A percentile compares a stretch with the other conserved stretches of the same genome.
phyloP scores from a whole-genome alignment of 1,140 invertebrate genomes.

The Heliothis virescens region DNA sequence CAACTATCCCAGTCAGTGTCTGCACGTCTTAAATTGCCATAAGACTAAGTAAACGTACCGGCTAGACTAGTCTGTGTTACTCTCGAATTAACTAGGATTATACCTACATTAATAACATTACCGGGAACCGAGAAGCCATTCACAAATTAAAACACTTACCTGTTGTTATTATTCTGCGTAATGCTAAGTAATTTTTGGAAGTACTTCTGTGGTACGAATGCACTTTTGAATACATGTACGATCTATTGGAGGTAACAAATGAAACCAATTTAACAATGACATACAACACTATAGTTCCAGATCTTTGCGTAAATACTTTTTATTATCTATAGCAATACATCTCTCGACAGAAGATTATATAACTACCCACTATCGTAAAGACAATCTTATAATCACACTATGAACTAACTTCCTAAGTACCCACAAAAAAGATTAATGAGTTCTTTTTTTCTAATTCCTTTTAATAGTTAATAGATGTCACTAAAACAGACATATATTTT shows the following conservation, averaged over 20 bases:
- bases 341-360: no score
- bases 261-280: no score
- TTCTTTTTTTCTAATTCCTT: background rate
- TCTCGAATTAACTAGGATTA: background rate
- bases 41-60: no score
- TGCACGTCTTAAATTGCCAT: no score
- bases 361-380: no score
- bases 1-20: no score
- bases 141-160: conserved; percentile 4
- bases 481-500: background rate
- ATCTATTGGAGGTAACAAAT: no score
- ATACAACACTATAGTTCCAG: no score
- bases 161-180: background rate
- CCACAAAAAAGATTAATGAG: background rate
- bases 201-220: background rate
- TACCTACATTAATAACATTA: conserved; percentile 31
- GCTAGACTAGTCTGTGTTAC: no score
- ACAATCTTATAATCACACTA: background rate
- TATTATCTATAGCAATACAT: no score
- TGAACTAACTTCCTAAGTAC: background rate
- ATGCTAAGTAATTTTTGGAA: background rate
- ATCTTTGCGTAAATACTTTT: no score
- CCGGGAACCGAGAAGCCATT: conserved; percentile 10
- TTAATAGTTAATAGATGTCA: conserved; percentile 5
- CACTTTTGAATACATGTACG: no score